Evolutionary conservation across 2,888 invertebrate genomes (phyloP), one percentile per base, ranked within the genome.

Genomic region (Cabera pusaria): DNA sequence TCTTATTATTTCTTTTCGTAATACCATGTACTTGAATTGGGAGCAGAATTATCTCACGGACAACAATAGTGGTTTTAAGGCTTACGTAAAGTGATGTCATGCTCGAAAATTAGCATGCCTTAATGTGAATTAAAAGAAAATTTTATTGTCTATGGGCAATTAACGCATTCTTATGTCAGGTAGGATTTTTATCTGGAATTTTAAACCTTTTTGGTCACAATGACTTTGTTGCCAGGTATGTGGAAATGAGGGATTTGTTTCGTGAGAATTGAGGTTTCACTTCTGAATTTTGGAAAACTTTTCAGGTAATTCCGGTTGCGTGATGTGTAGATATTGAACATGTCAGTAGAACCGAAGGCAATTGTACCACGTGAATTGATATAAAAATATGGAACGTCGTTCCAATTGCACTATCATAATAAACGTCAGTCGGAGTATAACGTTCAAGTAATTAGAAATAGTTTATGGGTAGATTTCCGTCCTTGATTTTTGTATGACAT

Each of bases 21-120:
- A 51, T 38, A 33, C 14, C 8, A 14, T 23, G 19, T 31, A 28
- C 8, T 21, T 24, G 10, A 31, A 34, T 40, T 25, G 18, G 20
- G 28, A 6, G 18, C 39, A 6, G 10, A 24, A 20, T 21, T 28
- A 6, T 42, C 41, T 5, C 52, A 35, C 39, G 36, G 4, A 36
- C 9, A 37, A 52, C 52, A 52, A 52, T 46, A 16, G 40, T 38
- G 35, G 36, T 39, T 46, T 44, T 23, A 12, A 18, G 22, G 26
- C 34, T 53, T 53, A 44, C 50, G 34, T 44, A 53, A 53, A 36
- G 7, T 46, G 45, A 53, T 49, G 50, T 53, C 53, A 53, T 25
- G 40, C 9, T 34, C 12, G 24, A 39, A 19, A 46, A 48, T 53
- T 46, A 42, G 22, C 48, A 44, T 53, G 26, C 46, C 46, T 32